phyloP scores from a whole-genome alignment of 2,113 vertebrate genomes.

The Phylloscopus whistleri region DNA sequence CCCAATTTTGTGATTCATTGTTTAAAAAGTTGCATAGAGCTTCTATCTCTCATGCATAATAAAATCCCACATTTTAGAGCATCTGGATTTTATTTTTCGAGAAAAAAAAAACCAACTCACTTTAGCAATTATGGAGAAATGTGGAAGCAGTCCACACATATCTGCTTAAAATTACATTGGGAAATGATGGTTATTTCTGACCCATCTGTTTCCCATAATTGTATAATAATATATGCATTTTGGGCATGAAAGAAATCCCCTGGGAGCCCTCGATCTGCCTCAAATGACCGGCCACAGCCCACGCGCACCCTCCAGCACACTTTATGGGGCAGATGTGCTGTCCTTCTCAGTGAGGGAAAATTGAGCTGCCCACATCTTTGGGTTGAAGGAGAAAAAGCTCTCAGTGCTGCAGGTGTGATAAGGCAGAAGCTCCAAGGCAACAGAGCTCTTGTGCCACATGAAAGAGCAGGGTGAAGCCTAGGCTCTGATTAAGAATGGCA shows the following conservation, averaged over 20 bases:
- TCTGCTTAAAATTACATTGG: not conserved
- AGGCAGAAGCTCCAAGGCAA: not conserved
- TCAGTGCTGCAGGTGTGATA: not conserved
- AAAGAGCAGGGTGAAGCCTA: not conserved
- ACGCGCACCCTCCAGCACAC: rapidly evolving
- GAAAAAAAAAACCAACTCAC: not conserved
- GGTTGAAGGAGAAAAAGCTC: not conserved
- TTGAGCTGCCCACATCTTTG: not conserved
- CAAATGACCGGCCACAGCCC: not conserved
- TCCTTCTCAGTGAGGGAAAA: not conserved
- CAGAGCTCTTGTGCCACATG: not conserved
- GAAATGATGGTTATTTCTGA: not conserved
- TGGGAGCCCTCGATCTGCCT: not conserved
- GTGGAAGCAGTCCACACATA: not conserved
- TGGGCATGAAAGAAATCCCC: not conserved
- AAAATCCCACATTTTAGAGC: not conserved
- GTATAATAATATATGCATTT: not conserved
- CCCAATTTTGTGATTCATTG: not conserved
- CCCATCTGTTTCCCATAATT: not conserved
- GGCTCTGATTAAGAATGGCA: not conserved
- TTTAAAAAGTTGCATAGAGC: not conserved
- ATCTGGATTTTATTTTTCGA: not conserved
- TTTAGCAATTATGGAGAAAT: not conserved
- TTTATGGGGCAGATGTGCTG: rapidly evolving
- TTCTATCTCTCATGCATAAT: not conserved